Percentiles rank a stretch among this genome's conserved stretches.
Conservation (phyloP, 2,888 invertebrate genomes). For the Monoplex corrugatus region DNA sequence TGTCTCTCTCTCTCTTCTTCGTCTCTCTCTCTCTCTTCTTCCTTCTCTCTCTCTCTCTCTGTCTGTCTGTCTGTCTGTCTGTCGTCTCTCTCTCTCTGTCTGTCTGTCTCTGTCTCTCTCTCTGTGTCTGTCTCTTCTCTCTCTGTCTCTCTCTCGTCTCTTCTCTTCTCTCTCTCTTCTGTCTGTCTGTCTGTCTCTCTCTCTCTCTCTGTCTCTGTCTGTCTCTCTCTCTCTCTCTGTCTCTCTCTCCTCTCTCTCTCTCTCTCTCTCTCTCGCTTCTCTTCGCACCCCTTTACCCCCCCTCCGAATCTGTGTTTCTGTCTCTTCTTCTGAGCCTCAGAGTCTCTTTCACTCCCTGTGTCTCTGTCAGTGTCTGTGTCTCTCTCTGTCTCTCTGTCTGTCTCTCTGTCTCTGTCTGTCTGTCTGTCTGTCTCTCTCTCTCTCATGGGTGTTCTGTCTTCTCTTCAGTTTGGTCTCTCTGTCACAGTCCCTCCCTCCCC, state of each 20-base stretch:
- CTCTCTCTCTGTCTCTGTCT: background rate
- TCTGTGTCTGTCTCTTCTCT: background rate
- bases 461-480: background rate
- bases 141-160: background rate
- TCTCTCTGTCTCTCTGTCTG: background rate
- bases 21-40: too few relatives aligned
- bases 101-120: conserved; percentile 28
- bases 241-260: background rate
- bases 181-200: background rate
- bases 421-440: conserved; percentile 10
- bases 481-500: too few relatives aligned
- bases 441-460: background rate
- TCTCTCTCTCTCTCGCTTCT: background rate
- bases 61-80: background rate
- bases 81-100: background rate
- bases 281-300: background rate
- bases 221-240: background rate
- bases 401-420: conserved; percentile 1
- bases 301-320: background rate
- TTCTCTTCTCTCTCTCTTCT: background rate
- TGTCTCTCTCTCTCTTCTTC: too few relatives aligned
- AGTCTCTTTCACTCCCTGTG: background rate
- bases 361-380: background rate
- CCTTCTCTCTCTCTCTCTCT: background rate
- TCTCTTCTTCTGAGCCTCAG: background rate